Evolutionary conservation across 2,797 vertebrate genomes (phyloP).

Genomic region (Sternarchorhynchus goeldii): DNA sequence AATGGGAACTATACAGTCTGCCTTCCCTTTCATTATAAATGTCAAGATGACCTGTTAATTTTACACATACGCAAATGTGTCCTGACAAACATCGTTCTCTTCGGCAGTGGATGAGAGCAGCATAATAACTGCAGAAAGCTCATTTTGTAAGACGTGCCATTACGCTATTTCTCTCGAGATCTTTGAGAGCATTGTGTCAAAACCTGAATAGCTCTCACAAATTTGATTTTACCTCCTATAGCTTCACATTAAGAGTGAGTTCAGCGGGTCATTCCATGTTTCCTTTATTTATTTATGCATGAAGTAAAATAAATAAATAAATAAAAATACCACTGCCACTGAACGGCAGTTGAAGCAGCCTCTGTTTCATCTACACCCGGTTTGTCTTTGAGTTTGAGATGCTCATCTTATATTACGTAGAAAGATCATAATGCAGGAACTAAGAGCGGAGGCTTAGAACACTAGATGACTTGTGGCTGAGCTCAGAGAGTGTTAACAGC

Average conservation of each 20-base stretch:
- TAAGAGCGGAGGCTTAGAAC: not conserved
- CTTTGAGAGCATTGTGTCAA: not conserved
- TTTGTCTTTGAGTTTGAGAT: constrained; percentile 11
- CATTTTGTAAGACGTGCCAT: constrained; percentile 26
- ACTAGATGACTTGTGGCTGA: no score
- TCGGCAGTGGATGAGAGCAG: constrained; percentile 24
- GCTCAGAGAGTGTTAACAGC: not conserved
- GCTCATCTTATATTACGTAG: not conserved
- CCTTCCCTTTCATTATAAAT: constrained; percentile 60
- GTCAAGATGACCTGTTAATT: constrained; percentile 57
- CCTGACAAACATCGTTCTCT: constrained; percentile 47
- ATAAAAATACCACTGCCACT: not conserved
- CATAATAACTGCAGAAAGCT: constrained; percentile 41
- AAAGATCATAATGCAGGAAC: not conserved
- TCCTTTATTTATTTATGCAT: not conserved
- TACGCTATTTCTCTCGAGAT: constrained; percentile 21
- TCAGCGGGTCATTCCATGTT: not conserved
- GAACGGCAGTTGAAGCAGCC: not conserved
- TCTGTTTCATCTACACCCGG: not conserved
- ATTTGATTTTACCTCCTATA: constrained; percentile 3
- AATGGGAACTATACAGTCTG: constrained; percentile 56
- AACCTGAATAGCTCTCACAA: constrained; percentile 33
- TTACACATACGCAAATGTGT: constrained; percentile 48
- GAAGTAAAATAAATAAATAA: not conserved
- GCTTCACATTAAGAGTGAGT: not conserved